A percentile compares a stretch with the other conserved stretches of the same genome.
These are phyloP conservation scores for Caiman crocodilus DNA, from an alignment of 2,797 vertebrate species.

Conservation along the genomic window DNA sequence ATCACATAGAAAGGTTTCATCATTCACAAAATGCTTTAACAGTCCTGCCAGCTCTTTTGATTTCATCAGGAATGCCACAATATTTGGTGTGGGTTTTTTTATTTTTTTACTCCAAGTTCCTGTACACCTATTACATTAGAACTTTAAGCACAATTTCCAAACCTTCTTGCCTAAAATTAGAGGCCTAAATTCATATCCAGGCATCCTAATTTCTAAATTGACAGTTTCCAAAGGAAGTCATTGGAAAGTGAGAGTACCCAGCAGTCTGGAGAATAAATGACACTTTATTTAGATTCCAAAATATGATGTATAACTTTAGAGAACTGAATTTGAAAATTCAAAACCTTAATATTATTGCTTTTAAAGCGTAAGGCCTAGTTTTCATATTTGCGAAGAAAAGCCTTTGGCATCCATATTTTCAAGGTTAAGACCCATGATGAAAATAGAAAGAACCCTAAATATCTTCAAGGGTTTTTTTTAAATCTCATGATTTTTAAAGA, in stretches of 20 bases:
- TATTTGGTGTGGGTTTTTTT: neutral
- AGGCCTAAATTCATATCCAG: neutral
- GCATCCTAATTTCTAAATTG: neutral
- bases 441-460: neutral
- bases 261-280: neutral
- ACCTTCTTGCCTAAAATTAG: neutral
- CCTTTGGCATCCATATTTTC: too few relatives aligned
- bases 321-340: neutral
- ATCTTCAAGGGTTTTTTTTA: neutral
- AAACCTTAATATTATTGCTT: neutral
- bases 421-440: neutral
- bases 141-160: neutral
- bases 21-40: neutral
- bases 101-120: neutral
- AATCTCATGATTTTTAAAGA: neutral
- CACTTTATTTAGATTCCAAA: neutral
- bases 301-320: neutral
- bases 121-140: neutral
- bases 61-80: neutral
- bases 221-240: constrained; percentile 16
- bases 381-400: neutral
- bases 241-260: neutral
- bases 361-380: neutral
- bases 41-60: neutral
- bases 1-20: neutral